Evolutionary conservation across 1,140 invertebrate genomes (phyloP), one percentile per base, ranked within the genome.

Genomic region (Eupeodes corollae): DNA sequence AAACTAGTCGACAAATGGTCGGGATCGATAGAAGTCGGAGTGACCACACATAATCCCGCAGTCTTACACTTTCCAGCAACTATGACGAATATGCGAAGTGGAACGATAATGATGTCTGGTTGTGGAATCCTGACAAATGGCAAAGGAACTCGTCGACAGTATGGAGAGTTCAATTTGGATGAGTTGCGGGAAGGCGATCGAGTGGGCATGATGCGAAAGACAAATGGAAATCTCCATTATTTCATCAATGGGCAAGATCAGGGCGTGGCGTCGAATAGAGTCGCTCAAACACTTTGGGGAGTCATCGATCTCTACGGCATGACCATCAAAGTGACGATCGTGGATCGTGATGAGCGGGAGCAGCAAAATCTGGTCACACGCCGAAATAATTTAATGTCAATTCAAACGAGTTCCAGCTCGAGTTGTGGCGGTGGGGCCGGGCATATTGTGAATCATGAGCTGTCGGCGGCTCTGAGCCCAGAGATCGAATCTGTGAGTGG

Each of bases 21-120:
- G 10, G 90, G 90, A 0, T 90, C 86, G 55, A 91, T 94, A 58
- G 90, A 94, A 66, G 90, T 96, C 47, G 92, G 93, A 13, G 86
- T 96, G 10, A 96, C 91, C 0, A 91, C 88, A 32, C 92, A 96
- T 59, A 91, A 91, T 72, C 91, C 93, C 16, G 79, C 80, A 5
- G 79, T 80, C 0, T 73, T 98, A 47, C 84, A 93, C 40, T 95
- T 95, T 70, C 93, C 92, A 19, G 89, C 90, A 2, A 98, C 93
- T 12, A 95, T 98, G 91, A 98, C 92, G 2, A 95, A 96, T 68
- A 88, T 97, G 83, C 78, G 90, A 47, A 87, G 86, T 13, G 91
- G 92, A 2, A 95, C 91, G 3, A 91, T 91, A 5, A 95, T 97
- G 88, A 95, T 97, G 91, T 94, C 90, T 33, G 91, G 92, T 1